Evolutionary conservation across 2,113 vertebrate species (phyloP).

Genomic region (Zapus hudsonius): DNA sequence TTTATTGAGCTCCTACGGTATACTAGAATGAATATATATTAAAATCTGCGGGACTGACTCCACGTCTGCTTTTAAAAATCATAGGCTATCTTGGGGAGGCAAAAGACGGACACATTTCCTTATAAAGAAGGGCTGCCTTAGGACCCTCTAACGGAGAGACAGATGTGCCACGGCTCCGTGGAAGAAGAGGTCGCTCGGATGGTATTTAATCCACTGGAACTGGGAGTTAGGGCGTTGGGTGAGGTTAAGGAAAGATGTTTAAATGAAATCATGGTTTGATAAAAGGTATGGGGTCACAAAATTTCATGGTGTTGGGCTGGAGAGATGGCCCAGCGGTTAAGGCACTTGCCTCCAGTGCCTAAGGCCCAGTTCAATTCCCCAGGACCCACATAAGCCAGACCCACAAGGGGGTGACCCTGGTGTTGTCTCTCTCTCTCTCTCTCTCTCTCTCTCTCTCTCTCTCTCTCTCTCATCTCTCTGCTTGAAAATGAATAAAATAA

Average conservation of each 20-base stretch:
- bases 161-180: background rate
- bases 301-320: too few relatives aligned
- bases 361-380: too few relatives aligned
- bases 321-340: too few relatives aligned
- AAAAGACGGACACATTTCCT: background rate
- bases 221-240: rapidly evolving
- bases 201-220: background rate
- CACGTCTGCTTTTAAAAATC: background rate
- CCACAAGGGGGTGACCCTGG: too few relatives aligned
- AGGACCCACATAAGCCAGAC: too few relatives aligned
- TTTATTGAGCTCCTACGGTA: background rate
- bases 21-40: too few relatives aligned
- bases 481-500: too few relatives aligned
- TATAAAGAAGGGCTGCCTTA: background rate
- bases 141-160: background rate
- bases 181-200: background rate
- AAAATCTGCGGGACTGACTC: background rate
- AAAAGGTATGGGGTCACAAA: background rate
- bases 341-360: too few relatives aligned
- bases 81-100: background rate
- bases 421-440: too few relatives aligned
- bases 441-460: too few relatives aligned
- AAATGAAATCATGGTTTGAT: background rate
- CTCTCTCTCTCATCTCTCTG: too few relatives aligned
- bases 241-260: background rate